A percentile compares a stretch with the other conserved stretches of the same genome.
These are phyloP conservation scores for Antechinus flavipes DNA, from an alignment of 2,113 vertebrate species.

Conservation along the genomic window DNA sequence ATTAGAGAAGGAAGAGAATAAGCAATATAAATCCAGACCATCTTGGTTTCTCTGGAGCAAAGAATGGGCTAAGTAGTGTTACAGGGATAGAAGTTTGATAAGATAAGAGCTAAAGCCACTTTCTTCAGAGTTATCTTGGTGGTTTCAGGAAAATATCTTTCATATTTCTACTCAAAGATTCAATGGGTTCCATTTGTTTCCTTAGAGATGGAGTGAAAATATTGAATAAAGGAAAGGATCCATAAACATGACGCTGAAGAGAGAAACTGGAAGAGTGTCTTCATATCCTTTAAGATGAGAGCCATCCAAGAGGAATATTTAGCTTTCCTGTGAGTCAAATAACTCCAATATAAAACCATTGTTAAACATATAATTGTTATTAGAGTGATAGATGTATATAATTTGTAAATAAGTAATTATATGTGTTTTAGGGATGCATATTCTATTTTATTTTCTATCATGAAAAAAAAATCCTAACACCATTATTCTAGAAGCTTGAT, in stretches of 20 bases:
- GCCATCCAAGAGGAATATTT: background rate
- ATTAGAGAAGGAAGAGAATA: background rate
- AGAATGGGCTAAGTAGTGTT: background rate
- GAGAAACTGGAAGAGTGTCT: background rate
- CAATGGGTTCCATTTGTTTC: background rate
- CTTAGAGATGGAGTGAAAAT: background rate
- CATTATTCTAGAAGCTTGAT: background rate
- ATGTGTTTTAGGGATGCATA: background rate
- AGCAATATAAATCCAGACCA: background rate
- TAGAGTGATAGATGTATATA: background rate
- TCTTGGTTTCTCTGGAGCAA: background rate
- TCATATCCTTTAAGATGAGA: background rate
- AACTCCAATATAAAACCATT: background rate
- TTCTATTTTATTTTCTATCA: background rate
- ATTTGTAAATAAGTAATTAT: background rate
- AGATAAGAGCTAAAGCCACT: background rate
- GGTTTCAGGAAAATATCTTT: background rate
- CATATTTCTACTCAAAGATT: background rate
- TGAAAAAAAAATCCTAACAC: background rate
- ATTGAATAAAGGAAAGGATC: background rate
- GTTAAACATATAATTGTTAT: background rate
- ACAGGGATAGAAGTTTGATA: background rate
- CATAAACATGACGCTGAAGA: background rate
- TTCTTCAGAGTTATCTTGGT: background rate
- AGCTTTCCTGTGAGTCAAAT: background rate